Percentiles rank a stretch among this genome's conserved stretches.
Evolutionary conservation across 2,888 invertebrate species (phyloP).

Genomic region (Lumbricus terrestris): DNA sequence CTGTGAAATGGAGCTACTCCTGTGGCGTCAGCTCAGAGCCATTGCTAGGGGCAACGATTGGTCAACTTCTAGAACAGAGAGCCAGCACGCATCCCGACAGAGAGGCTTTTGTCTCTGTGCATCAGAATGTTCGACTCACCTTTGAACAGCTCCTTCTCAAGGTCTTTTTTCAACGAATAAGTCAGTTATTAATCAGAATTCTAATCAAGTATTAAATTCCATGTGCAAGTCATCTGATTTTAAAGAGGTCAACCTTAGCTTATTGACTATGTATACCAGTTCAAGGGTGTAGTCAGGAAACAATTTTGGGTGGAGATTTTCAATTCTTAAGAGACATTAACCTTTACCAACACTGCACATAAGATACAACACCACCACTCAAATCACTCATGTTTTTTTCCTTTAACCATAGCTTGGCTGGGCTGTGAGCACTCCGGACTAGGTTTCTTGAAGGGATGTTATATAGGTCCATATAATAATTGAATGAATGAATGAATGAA

Average conservation of each 20-base stretch:
- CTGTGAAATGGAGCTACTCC: conserved; percentile 46
- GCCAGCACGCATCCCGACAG: conserved; percentile 49
- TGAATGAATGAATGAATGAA: no score
- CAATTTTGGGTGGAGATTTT: no score
- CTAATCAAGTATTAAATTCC: not conserved
- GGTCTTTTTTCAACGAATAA: conserved; percentile 41
- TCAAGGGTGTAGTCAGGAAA: no score
- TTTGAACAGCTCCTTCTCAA: conserved; percentile 49
- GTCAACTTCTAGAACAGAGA: conserved; percentile 47
- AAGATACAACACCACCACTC: no score
- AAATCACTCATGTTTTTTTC: no score
- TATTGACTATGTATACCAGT: not conserved
- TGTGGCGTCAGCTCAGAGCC: conserved; percentile 46
- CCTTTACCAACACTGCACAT: no score
- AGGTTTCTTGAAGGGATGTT: no score
- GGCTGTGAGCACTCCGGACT: no score
- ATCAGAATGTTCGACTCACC: conserved; percentile 45
- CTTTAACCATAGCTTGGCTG: no score
- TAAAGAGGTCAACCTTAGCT: not conserved
- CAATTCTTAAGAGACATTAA: no score
- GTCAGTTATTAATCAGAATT: not conserved
- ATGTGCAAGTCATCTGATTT: not conserved
- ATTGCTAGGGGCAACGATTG: conserved; percentile 52
- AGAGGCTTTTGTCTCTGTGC: conserved; percentile 49
- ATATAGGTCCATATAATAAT: no score